Percentiles rank a stretch among this genome's conserved stretches.
These are phyloP conservation scores for Platycheirus albimanus DNA, from an alignment of 2,888 invertebrate genomes.

Conservation along the genomic window DNA sequence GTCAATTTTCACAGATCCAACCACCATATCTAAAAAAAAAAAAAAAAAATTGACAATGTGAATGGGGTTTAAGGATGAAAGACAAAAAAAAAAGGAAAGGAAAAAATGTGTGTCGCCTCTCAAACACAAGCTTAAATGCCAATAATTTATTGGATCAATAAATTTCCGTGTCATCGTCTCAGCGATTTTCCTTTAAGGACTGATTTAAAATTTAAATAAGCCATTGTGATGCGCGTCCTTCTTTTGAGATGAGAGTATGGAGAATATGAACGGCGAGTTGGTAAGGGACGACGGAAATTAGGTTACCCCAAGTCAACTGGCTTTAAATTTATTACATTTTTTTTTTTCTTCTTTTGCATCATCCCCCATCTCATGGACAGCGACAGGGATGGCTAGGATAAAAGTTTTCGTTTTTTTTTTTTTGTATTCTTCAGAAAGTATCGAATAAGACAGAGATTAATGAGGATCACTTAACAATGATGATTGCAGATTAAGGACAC, in stretches of 20 bases:
- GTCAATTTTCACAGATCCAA: constrained; percentile 18
- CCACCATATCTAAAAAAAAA: not conserved
- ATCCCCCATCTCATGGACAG: constrained; percentile 1
- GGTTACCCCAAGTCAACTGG: constrained; percentile 59
- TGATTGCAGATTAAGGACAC: constrained; percentile 66
- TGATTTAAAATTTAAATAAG: constrained; percentile 72
- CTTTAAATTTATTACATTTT: constrained; percentile 48
- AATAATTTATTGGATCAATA: constrained; percentile 73
- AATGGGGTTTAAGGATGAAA: constrained; percentile 1
- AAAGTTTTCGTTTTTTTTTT: not conserved
- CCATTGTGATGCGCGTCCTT: constrained; percentile 40
- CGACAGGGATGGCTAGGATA: not conserved
- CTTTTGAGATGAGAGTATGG: constrained; percentile 1
- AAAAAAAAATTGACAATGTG: constrained; percentile 36
- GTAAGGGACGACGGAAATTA: constrained; percentile 34
- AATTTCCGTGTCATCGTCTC: constrained; percentile 67
- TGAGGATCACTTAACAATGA: constrained; percentile 64
- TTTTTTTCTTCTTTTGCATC: constrained; percentile 8
- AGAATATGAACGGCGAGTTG: not conserved
- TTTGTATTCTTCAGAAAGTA: constrained; percentile 36
- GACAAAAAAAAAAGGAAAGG: not conserved
- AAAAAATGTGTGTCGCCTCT: constrained; percentile 21
- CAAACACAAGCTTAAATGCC: constrained; percentile 49
- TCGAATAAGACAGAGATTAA: constrained; percentile 70
- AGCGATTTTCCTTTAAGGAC: constrained; percentile 71